Conservation (phyloP, 2,888 invertebrate genomes). For the Chrysodeixis includens region DNA sequence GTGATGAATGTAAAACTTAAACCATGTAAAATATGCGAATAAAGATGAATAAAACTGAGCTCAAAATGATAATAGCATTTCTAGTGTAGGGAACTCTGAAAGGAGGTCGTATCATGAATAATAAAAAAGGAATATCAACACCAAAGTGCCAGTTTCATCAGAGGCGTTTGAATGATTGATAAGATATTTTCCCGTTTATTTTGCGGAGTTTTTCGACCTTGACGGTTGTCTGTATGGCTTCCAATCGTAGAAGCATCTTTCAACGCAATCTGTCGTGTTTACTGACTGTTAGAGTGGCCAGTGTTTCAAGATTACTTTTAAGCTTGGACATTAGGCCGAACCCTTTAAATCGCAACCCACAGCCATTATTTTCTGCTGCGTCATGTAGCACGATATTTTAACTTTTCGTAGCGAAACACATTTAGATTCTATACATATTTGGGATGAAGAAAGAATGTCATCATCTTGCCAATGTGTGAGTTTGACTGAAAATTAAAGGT, state of each 20-base stretch:
- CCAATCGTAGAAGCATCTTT: constrained; percentile 4
- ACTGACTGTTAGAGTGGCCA: constrained; percentile 1
- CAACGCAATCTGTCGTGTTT: constrained; percentile 1
- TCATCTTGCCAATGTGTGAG: not conserved
- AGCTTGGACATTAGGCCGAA: not conserved
- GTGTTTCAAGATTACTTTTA: not conserved
- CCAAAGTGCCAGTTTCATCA: not conserved
- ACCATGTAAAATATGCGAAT: no score
- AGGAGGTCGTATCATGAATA: no score
- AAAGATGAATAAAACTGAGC: no score
- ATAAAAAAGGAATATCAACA: no score
- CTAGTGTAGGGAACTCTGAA: no score
- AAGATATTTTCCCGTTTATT: not conserved
- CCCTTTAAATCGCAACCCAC: not conserved
- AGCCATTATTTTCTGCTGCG: not conserved
- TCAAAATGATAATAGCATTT: no score
- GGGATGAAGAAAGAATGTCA: no score
- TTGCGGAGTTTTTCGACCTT: not conserved
- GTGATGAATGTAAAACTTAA: no score
- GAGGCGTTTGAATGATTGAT: not conserved
- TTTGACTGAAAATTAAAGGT: not conserved
- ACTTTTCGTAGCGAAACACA: not conserved
- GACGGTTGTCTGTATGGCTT: constrained; percentile 3
- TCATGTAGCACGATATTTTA: not conserved
- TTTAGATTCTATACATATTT: no score